Conservation (phyloP, 2,888 invertebrate species). For the Dynastes maya region DNA sequence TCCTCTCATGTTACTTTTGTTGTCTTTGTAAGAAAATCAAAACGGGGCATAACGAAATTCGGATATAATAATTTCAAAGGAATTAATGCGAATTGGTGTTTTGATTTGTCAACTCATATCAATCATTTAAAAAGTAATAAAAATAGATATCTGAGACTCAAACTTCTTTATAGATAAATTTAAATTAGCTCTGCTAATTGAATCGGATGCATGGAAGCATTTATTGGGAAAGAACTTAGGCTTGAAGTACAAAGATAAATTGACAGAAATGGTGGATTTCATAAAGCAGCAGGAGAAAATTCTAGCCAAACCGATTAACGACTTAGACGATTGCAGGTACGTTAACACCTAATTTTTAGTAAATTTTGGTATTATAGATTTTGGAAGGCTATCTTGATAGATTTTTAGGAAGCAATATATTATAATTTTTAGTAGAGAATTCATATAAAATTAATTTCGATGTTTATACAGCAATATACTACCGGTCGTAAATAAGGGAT, state of each 20-base stretch:
- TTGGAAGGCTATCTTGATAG: background rate
- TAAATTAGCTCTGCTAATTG: constrained; percentile 79
- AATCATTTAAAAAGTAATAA: background rate
- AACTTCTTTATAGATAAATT: constrained; percentile 73
- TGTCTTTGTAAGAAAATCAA: too few species aligned
- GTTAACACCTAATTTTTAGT: background rate
- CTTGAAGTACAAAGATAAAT: constrained; percentile 79
- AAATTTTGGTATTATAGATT: background rate
- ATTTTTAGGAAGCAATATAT: too few species aligned
- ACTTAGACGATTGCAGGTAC: constrained; percentile 81
- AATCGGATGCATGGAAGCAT: constrained; percentile 86
- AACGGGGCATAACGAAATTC: too few species aligned
- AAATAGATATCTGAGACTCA: background rate
- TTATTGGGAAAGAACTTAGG: constrained; percentile 81
- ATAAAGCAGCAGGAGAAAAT: constrained; percentile 83
- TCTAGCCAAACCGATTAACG: constrained; percentile 80
- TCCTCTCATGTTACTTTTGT: too few species aligned
- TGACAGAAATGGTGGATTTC: constrained; percentile 82
- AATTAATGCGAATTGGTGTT: too few species aligned
- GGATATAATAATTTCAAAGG: too few species aligned
- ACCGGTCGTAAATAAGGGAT: too few species aligned
- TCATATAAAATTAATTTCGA: too few species aligned
- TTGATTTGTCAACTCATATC: too few species aligned
- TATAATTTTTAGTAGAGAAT: too few species aligned
- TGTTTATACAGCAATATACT: too few species aligned